Percentiles rank a stretch among this genome's conserved stretches.
Evolutionary conservation across 35 echinoderm and acorn worm species (phyloP).

Genomic region (Stichopus chloronotus): DNA sequence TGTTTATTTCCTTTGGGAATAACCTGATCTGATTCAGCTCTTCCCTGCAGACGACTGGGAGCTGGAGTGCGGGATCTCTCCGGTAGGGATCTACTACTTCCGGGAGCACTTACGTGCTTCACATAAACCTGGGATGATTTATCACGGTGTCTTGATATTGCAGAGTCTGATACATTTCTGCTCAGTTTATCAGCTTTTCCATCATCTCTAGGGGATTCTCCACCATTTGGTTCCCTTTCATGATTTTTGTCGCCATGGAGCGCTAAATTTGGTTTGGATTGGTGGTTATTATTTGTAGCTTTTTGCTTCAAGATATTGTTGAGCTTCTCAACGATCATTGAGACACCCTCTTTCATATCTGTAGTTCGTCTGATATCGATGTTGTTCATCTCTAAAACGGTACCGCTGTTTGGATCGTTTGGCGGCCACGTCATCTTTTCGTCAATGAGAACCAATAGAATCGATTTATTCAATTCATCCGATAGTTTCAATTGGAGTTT

Average conservation of each 20-base stretch:
- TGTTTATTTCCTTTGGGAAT: constrained; percentile 23
- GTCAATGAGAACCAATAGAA: constrained; percentile 73
- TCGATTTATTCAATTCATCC: constrained; percentile 74
- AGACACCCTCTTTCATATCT: too few species aligned
- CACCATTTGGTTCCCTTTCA: background rate
- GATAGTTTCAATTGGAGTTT: constrained; percentile 77
- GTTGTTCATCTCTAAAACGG: constrained; percentile 80
- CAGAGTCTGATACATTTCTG: background rate
- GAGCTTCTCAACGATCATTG: constrained; percentile 76
- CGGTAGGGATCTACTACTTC: constrained; percentile 3
- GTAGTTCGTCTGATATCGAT: constrained; percentile 73
- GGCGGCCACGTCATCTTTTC: constrained; percentile 79
- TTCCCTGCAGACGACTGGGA: background rate
- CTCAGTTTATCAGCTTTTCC: background rate
- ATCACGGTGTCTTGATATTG: too few species aligned
- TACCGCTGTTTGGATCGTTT: constrained; percentile 76
- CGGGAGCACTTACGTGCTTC: constrained; percentile 11
- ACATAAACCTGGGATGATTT: constrained; percentile 16
- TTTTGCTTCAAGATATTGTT: constrained; percentile 56
- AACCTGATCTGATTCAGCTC: constrained; percentile 21
- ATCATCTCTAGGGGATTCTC: background rate
- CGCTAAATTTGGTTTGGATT: background rate
- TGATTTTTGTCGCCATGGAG: too few species aligned
- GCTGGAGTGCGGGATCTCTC: background rate
- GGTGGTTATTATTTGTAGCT: background rate